A percentile compares a stretch with the other conserved stretches of the same genome.
phyloP scores from a whole-genome alignment of 2,797 vertebrate genomes.

The Rhabdomys pumilio region DNA sequence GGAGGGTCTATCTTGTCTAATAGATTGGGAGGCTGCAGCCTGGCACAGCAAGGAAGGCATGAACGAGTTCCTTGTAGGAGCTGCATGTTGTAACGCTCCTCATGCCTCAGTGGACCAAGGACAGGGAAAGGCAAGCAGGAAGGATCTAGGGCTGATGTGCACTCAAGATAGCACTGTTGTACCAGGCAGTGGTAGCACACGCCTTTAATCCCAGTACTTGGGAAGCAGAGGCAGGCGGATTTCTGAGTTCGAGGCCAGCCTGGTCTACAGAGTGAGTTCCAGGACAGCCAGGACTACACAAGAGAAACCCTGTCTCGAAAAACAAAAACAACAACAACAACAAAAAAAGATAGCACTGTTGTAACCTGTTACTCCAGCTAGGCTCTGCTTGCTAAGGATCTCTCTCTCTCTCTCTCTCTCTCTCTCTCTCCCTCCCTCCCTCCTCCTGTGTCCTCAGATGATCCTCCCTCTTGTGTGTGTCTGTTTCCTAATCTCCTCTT shows the following conservation, averaged over 20 bases:
- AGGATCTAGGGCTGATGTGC: neutral
- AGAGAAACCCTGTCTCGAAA: too few species aligned
- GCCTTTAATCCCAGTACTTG: too few species aligned
- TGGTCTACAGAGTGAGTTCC: too few species aligned
- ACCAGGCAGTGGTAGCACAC: neutral
- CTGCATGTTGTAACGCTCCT: neutral
- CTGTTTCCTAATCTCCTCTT: neutral
- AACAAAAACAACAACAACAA: too few species aligned
- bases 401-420: too few species aligned
- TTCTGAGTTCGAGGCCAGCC: too few species aligned
- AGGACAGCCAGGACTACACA: too few species aligned
- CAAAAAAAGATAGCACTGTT: neutral
- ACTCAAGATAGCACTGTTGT: neutral
- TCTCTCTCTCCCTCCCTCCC: too few species aligned
- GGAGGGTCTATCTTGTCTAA: neutral
- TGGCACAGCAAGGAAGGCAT: too few species aligned
- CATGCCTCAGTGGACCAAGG: neutral
- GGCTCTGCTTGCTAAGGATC: neutral
- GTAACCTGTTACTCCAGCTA: neutral
- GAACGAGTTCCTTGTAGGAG: neutral
- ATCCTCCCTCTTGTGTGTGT: neutral
- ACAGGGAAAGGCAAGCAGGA: neutral
- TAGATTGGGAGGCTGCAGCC: neutral
- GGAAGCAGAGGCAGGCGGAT: too few species aligned
- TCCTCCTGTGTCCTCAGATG: neutral